Percentiles rank a stretch among this genome's conserved stretches.
phyloP scores from a whole-genome alignment of 1,140 invertebrate species.

The Holcopasites calliopsidis region DNA sequence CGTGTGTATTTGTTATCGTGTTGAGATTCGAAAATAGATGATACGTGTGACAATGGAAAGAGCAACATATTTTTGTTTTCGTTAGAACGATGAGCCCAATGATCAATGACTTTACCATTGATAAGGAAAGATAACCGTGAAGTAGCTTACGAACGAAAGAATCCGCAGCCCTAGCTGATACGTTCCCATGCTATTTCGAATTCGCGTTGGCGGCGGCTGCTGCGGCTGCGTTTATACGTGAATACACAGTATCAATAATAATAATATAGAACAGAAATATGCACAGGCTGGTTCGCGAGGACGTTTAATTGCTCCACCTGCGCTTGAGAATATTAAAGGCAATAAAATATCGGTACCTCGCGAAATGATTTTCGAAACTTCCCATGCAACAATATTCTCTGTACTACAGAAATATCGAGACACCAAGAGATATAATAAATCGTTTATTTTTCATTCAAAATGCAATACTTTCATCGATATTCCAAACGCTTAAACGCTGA shows the following conservation, averaged over 20 bases:
- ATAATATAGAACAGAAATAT: slow-evolving; percentile 21
- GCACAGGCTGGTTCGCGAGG: background rate
- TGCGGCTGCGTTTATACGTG: slow-evolving; percentile 50
- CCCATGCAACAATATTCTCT: too few species aligned
- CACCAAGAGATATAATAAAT: too few species aligned
- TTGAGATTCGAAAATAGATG: background rate
- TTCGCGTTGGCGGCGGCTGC: slow-evolving; percentile 46
- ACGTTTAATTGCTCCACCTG: background rate
- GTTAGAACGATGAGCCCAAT: background rate
- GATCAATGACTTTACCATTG: background rate
- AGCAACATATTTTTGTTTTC: too few species aligned
- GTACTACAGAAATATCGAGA: too few species aligned
- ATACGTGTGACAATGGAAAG: too few species aligned
- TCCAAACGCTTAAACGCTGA: too few species aligned
- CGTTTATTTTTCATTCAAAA: too few species aligned
- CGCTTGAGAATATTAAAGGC: too few species aligned
- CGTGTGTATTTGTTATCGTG: background rate
- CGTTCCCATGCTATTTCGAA: slow-evolving; percentile 42
- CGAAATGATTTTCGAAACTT: too few species aligned
- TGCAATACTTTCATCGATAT: too few species aligned
- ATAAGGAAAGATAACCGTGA: background rate
- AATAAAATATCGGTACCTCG: background rate
- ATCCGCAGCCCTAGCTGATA: slow-evolving; percentile 45
- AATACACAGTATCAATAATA: slow-evolving; percentile 36
- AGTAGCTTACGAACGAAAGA: background rate